phyloP scores from a whole-genome alignment of 2,113 vertebrate genomes.

The Nothocercus julius region DNA sequence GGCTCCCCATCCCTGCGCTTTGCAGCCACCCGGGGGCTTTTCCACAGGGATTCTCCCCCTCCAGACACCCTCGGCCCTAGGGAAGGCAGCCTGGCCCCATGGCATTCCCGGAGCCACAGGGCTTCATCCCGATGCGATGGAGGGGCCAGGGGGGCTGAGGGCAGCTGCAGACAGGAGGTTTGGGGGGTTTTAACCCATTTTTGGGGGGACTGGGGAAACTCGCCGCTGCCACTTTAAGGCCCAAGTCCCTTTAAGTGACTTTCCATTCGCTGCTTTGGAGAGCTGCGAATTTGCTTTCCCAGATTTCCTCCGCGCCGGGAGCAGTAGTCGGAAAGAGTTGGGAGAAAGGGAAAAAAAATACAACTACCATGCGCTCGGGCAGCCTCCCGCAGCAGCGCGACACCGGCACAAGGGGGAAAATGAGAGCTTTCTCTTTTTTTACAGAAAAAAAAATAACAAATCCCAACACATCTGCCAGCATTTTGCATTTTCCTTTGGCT shows the following conservation, averaged over 20 bases:
- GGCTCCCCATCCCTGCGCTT: too few species aligned
- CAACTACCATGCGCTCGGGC: background rate
- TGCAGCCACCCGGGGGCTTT: too few species aligned
- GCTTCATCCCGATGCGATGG: too few species aligned
- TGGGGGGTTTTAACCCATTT: background rate
- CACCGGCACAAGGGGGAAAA: rapidly evolving
- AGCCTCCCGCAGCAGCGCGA: background rate
- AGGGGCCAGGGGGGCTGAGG: background rate
- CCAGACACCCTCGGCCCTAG: too few species aligned
- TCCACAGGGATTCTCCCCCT: too few species aligned
- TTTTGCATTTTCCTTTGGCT: background rate
- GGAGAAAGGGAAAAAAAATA: background rate
- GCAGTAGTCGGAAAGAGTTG: constrained; percentile 30
- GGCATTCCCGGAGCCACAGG: too few species aligned
- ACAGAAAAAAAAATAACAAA: background rate
- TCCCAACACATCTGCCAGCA: background rate
- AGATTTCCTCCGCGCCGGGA: constrained; percentile 65
- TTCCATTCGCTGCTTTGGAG: constrained; percentile 70
- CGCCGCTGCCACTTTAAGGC: constrained; percentile 55
- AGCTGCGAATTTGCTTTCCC: constrained; percentile 70
- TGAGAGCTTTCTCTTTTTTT: background rate
- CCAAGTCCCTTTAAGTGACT: constrained; percentile 72
- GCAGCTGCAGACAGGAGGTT: rapidly evolving
- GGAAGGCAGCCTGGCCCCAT: too few species aligned
- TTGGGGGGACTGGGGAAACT: background rate